A percentile compares a stretch with the other conserved stretches of the same genome.
These are phyloP conservation scores for Eutrigla gurnardus DNA, from an alignment of 2,797 vertebrate genomes.

Conservation along the genomic window DNA sequence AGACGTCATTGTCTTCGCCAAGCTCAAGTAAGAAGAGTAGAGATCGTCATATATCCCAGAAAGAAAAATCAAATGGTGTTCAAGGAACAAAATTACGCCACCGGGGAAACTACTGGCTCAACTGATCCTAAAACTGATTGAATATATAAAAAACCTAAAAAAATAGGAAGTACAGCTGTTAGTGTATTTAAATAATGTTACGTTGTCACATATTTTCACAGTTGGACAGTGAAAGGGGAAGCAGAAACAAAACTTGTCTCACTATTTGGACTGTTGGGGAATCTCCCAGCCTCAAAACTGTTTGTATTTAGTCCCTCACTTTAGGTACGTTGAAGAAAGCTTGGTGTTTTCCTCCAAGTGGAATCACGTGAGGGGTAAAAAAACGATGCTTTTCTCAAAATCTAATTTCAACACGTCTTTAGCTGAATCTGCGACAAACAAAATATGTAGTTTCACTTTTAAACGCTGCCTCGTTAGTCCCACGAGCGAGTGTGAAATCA, in stretches of 20 bases:
- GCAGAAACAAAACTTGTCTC: slow-evolving; percentile 22
- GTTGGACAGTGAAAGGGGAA: slow-evolving; percentile 67
- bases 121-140: too few species aligned
- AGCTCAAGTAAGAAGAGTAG: slow-evolving; percentile 79
- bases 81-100: neutral
- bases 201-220: slow-evolving; percentile 8
- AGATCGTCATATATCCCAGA: neutral
- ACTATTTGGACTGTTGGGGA: slow-evolving; percentile 53
- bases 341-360: slow-evolving; percentile 48
- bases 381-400: neutral
- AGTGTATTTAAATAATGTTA: slow-evolving; percentile 5
- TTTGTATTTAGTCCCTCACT: slow-evolving; percentile 30
- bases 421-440: neutral
- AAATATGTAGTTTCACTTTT: slow-evolving; percentile 3
- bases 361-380: slow-evolving; percentile 33
- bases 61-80: neutral
- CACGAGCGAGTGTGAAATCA: neutral
- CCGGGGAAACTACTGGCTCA: neutral
- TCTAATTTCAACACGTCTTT: neutral
- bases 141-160: neutral
- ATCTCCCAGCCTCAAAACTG: slow-evolving; percentile 53
- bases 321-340: slow-evolving; percentile 24
- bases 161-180: neutral
- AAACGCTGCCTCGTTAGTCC: neutral
- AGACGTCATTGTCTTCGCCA: slow-evolving; percentile 79